A percentile compares a stretch with the other conserved stretches of the same genome.
Evolutionary conservation across 30 jellyfish, hydroid and myxozoan species (phyloP).

Genomic region (Aurelia aurita): DNA sequence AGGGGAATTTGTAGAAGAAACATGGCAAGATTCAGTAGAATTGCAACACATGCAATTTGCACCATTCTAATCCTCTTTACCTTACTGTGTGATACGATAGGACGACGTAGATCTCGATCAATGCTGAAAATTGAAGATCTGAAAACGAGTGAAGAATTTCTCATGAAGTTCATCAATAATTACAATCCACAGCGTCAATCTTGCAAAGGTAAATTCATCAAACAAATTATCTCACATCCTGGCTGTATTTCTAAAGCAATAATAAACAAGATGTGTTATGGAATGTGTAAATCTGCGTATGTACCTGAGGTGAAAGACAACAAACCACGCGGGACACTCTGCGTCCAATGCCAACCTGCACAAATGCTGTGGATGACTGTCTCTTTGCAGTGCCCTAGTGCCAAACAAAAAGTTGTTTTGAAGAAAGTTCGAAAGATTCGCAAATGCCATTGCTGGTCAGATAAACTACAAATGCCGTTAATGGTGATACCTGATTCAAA

Average conservation of each 20-base stretch:
- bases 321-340: slow-evolving; percentile 49
- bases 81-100: neutral
- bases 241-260: slow-evolving; percentile 75
- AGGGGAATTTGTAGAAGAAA: too few relatives aligned
- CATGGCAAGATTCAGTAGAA: too few relatives aligned
- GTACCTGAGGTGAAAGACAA: slow-evolving; percentile 62
- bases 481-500: slow-evolving; percentile 68
- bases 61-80: too few relatives aligned
- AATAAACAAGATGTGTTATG: slow-evolving; percentile 80
- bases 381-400: slow-evolving; percentile 59
- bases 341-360: slow-evolving; percentile 85
- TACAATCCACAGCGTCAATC: slow-evolving; percentile 54
- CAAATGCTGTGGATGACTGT: slow-evolving; percentile 75
- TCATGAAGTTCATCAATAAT: slow-evolving; percentile 52
- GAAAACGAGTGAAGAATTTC: slow-evolving; percentile 72
- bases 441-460: slow-evolving; percentile 84
- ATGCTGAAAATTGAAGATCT: slow-evolving; percentile 50
- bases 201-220: slow-evolving; percentile 78
- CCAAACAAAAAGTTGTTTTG: slow-evolving; percentile 31
- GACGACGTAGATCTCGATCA: slow-evolving; percentile 69
- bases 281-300: slow-evolving; percentile 85
- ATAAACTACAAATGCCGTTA: slow-evolving; percentile 59
- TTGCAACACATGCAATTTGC: too few relatives aligned
- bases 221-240: slow-evolving; percentile 72
- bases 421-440: slow-evolving; percentile 70